Evolutionary conservation across 2,888 invertebrate genomes (phyloP).

Genomic region (Catocala sponsa): DNA sequence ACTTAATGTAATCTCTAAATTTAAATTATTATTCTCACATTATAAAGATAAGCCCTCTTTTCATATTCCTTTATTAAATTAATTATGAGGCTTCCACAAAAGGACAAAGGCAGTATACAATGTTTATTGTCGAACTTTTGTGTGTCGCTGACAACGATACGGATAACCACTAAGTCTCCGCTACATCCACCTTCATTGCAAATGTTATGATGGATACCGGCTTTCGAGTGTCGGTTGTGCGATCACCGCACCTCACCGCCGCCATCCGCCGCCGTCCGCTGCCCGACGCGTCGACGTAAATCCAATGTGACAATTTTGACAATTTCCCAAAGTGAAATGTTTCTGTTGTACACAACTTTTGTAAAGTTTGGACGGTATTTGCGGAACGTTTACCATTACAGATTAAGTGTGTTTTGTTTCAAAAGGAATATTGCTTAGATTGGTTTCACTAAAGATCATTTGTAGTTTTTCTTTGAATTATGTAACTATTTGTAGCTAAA

Average conservation of each 20-base stretch:
- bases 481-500: not conserved
- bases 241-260: not conserved
- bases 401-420: conserved; percentile 17
- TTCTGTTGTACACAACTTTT: conserved; percentile 14
- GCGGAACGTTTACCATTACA: conserved; percentile 9
- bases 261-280: too few species aligned
- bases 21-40: not conserved
- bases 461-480: not conserved
- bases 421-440: conserved; percentile 8
- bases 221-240: conserved; percentile 10
- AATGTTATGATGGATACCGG: conserved; percentile 45
- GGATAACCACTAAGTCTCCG: conserved; percentile 34
- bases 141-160: conserved; percentile 43
- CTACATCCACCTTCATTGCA: conserved; percentile 26
- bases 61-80: conserved; percentile 6
- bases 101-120: conserved; percentile 16
- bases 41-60: not conserved
- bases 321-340: conserved; percentile 25
- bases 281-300: conserved; percentile 14
- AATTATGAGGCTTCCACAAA: conserved; percentile 3
- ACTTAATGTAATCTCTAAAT: too few species aligned
- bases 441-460: not conserved
- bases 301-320: conserved; percentile 28
- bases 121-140: conserved; percentile 47
- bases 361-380: conserved; percentile 11